Percentiles rank a stretch among this genome's conserved stretches.
phyloP scores from a whole-genome alignment of 1,140 invertebrate species.

The Macrotrachela quadricornifera region DNA sequence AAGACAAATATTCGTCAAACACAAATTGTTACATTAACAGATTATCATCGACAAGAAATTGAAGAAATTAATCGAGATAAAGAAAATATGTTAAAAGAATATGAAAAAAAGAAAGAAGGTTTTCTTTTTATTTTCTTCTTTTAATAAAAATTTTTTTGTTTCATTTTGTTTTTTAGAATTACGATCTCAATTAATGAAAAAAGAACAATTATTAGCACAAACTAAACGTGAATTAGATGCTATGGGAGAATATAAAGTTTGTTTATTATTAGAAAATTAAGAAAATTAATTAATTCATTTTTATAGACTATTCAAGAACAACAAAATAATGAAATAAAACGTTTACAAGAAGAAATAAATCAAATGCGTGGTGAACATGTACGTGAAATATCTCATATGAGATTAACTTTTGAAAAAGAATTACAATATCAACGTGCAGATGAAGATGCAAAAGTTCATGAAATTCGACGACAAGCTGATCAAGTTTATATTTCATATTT shows the following conservation, averaged over 20 bases:
- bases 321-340: background rate
- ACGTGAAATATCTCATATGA: conserved; percentile 22
- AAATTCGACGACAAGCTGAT: conserved; percentile 23
- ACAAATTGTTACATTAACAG: conserved; percentile 27
- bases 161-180: background rate
- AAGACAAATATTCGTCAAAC: conserved; percentile 28
- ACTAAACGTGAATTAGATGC: conserved; percentile 24
- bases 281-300: background rate
- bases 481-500: conserved; percentile 14
- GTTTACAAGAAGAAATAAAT: background rate
- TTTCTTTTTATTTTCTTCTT: background rate
- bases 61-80: conserved; percentile 20
- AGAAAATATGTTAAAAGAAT: conserved; percentile 23
- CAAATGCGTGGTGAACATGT: conserved; percentile 22
- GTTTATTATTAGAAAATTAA: background rate
- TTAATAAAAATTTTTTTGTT: background rate
- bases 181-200: conserved; percentile 16
- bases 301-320: background rate
- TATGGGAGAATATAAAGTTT: conserved; percentile 17
- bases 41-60: conserved; percentile 28
- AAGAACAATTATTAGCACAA: conserved; percentile 25
- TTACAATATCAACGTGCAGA: conserved; percentile 23
- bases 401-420: conserved; percentile 22
- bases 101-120: conserved; percentile 25
- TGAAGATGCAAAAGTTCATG: conserved; percentile 20